These are phyloP conservation scores for Stegodyphus mimosarum DNA, from an alignment of 1,140 invertebrate genomes.

Conservation along the genomic window DNA sequence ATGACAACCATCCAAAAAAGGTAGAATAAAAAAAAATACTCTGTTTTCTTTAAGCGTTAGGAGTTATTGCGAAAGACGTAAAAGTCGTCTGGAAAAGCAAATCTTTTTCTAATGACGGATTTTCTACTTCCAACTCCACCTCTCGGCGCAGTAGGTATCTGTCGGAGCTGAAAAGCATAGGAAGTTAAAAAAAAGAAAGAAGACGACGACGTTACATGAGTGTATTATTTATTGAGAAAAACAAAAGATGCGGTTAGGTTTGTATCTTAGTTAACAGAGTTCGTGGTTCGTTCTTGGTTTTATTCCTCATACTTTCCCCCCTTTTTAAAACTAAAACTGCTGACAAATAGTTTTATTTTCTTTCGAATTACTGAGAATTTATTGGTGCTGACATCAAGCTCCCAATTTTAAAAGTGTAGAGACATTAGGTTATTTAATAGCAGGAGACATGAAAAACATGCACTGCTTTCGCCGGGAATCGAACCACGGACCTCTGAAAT, in stretches of 20 bases:
- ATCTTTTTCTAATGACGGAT: slow-evolving; percentile 58
- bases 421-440: too few relatives aligned
- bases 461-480: too few relatives aligned
- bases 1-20: not conserved
- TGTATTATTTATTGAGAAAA: not conserved
- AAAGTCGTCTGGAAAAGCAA: slow-evolving; percentile 14
- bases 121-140: not conserved
- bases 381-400: not conserved
- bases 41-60: slow-evolving; percentile 23
- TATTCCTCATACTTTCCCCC: not conserved
- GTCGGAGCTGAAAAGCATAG: not conserved
- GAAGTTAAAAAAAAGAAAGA: slow-evolving; percentile 1
- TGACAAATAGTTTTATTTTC: not conserved
- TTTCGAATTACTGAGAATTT: not conserved
- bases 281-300: not conserved
- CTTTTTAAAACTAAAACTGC: not conserved
- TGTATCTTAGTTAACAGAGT: not conserved
- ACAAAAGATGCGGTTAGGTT: not conserved
- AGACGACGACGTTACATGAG: not conserved
- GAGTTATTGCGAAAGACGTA: slow-evolving; percentile 33
- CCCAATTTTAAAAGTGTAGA: not conserved
- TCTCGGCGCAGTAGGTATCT: not conserved
- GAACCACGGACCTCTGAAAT: too few relatives aligned
- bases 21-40: slow-evolving; percentile 31
- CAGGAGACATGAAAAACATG: too few relatives aligned